These are phyloP conservation scores for Poicephalus gulielmi DNA, from an alignment of 2,113 vertebrate species.

Conservation along the genomic window DNA sequence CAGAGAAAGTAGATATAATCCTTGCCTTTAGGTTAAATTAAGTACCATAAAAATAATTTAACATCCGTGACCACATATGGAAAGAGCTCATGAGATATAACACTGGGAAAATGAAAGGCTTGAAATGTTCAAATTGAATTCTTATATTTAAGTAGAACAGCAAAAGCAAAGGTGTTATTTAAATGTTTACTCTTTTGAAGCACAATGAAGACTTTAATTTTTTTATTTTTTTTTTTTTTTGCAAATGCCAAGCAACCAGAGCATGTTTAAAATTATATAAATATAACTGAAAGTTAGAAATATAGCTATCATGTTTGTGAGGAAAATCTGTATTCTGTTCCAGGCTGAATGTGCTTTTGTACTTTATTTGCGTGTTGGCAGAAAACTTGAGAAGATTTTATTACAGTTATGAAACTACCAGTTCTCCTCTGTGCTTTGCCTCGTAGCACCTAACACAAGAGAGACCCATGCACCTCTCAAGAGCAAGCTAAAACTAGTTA, in stretches of 20 bases:
- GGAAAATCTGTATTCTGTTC: background rate
- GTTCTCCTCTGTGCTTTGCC: background rate
- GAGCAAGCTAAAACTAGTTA: background rate
- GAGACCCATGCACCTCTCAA: background rate
- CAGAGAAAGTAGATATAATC: background rate
- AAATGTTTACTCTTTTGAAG: background rate
- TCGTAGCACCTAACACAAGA: background rate
- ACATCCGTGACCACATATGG: background rate
- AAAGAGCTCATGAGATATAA: background rate
- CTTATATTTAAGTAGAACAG: background rate
- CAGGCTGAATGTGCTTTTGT: background rate
- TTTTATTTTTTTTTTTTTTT: background rate
- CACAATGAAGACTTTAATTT: background rate
- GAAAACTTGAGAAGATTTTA: background rate
- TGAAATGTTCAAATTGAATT: background rate
- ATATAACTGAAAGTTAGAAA: background rate
- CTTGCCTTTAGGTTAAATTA: background rate
- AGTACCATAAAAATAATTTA: background rate
- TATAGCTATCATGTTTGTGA: background rate
- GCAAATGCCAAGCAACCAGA: background rate
- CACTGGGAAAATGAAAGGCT: background rate
- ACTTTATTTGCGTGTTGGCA: background rate
- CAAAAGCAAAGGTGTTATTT: background rate
- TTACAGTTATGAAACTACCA: background rate
- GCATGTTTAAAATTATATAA: background rate